Conservation (phyloP, 2,888 invertebrate genomes). For the Ligdia adustata region DNA sequence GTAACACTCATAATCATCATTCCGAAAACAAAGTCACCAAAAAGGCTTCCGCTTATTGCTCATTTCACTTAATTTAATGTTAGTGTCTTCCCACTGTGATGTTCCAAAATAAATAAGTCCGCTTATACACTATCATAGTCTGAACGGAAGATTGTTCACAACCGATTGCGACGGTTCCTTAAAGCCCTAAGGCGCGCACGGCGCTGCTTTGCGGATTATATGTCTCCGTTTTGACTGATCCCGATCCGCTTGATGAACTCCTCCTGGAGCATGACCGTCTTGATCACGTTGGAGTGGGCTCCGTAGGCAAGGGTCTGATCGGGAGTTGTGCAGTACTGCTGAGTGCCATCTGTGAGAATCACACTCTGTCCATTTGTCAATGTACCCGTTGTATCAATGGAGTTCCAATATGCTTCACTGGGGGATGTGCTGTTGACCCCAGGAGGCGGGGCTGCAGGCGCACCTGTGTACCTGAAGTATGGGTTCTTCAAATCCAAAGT, state of each 20-base stretch:
- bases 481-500: slow-evolving; percentile 99
- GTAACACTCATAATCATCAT: slow-evolving; percentile 72
- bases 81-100: slow-evolving; percentile 69
- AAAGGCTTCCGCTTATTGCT: slow-evolving; percentile 54
- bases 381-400: slow-evolving; percentile 89
- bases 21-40: slow-evolving; percentile 59
- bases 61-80: slow-evolving; percentile 56
- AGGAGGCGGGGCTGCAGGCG: slow-evolving; percentile 96
- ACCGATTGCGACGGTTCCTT: slow-evolving; percentile 80
- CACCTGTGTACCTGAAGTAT: slow-evolving; percentile 98
- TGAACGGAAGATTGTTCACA: slow-evolving; percentile 79
- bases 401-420: slow-evolving; percentile 96
- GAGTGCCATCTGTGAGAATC: slow-evolving; percentile 69
- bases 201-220: slow-evolving; percentile 80
- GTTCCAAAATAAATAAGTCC: slow-evolving; percentile 79
- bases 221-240: slow-evolving; percentile 81
- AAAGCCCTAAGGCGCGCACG: slow-evolving; percentile 79
- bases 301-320: slow-evolving; percentile 69
- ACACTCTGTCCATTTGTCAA: slow-evolving; percentile 74
- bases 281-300: slow-evolving; percentile 76
- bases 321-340: slow-evolving; percentile 71
- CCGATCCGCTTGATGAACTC: slow-evolving; percentile 82
- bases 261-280: slow-evolving; percentile 81
- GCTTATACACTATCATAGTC: slow-evolving; percentile 78
- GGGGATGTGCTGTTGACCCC: slow-evolving; percentile 96